phyloP scores from a whole-genome alignment of 2,797 vertebrate genomes.

The Micropoecilia bifurca region DNA sequence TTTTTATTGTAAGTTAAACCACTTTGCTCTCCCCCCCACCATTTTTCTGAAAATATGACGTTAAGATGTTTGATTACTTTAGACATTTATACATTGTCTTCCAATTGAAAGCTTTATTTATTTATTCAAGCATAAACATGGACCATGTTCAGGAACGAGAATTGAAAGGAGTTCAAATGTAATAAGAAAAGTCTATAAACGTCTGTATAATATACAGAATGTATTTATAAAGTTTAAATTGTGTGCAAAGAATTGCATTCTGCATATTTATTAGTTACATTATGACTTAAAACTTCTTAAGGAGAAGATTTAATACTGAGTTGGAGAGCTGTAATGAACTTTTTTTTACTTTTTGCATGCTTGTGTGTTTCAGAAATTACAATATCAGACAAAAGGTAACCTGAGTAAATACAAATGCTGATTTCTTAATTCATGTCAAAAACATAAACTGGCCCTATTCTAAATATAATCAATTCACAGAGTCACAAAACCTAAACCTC shows the following conservation, averaged over 20 bases:
- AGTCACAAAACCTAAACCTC: not conserved
- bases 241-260: not conserved
- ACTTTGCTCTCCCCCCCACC: not conserved
- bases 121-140: not conserved
- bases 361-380: not conserved
- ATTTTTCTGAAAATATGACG: not conserved
- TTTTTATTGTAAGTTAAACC: constrained; percentile 5
- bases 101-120: not conserved
- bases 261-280: not conserved
- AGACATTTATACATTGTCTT: not conserved
- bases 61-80: not conserved
- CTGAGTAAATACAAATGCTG: not conserved
- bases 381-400: not conserved
- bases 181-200: not conserved
- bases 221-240: not conserved
- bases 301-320: not conserved
- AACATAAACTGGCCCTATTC: not conserved
- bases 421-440: not conserved
- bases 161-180: not conserved
- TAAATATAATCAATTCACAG: not conserved
- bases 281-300: not conserved
- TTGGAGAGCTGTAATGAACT: not conserved
- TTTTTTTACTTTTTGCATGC: not conserved
- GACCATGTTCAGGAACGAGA: not conserved
- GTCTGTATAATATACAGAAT: not conserved